Percentiles rank a stretch among this genome's conserved stretches.
Conservation (phyloP, 2,888 invertebrate genomes). For the Podotricha telesiphe region DNA sequence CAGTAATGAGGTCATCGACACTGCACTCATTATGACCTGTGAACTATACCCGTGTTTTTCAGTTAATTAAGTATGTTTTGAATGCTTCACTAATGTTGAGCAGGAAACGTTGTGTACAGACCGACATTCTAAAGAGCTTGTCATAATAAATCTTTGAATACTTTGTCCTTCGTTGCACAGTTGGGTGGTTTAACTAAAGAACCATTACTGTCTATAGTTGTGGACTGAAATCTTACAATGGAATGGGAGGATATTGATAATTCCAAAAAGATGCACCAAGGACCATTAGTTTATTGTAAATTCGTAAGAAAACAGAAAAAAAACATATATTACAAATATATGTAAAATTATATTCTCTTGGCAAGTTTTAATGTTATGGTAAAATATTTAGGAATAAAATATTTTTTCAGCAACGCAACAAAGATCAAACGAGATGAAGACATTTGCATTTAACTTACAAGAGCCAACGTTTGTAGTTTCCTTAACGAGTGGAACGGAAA, state of each 20-base stretch:
- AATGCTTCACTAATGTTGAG: conserved; percentile 8
- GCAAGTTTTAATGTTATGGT: conserved; percentile 2
- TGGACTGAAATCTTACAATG: not conserved
- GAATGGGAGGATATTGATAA: no score
- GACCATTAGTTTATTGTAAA: not conserved
- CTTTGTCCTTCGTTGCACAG: not conserved
- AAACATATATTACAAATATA: not conserved
- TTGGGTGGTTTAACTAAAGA: not conserved
- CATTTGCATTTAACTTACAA: conserved; percentile 36
- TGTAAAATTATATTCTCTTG: not conserved
- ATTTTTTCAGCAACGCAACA: conserved; percentile 27
- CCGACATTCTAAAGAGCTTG: conserved; percentile 3
- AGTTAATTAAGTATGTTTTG: conserved; percentile 37
- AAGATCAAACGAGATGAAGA: conserved; percentile 35
- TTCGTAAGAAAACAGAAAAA: not conserved
- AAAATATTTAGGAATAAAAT: conserved; percentile 27
- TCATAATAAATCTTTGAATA: conserved; percentile 6
- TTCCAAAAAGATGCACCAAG: no score
- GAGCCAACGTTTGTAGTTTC: conserved; percentile 36
- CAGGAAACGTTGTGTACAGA: conserved; percentile 1
- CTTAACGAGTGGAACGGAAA: conserved; percentile 35
- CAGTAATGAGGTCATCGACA: conserved; percentile 74
- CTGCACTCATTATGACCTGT: conserved; percentile 49
- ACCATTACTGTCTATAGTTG: not conserved
- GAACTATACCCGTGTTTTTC: conserved; percentile 42